Base-by-base conservation (phyloP, 2,888 invertebrate species). In the Cheilosia scutellata region DNA sequence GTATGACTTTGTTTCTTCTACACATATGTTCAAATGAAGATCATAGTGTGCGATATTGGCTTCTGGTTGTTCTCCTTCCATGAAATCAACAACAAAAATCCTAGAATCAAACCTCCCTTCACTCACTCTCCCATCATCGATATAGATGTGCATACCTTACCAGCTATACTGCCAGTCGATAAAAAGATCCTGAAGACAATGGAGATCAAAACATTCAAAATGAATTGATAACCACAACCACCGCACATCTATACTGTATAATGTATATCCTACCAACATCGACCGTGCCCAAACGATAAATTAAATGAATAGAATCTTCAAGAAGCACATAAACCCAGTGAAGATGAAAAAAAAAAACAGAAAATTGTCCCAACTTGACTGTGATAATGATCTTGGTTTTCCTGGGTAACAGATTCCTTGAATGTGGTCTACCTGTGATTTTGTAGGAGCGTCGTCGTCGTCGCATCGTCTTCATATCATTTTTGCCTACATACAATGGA, bases 381-480 rank as follows among this genome's bases (percentile, higher is more conserved):
- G 86, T 82, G 82, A 86, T 86, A 86, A 86, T 86, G 86, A 86
- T 86, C 86, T 86, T 82, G 76, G 86, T 72, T 65, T 77, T 60
- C 60, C 82, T 51, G 37, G 82, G 80, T 49, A 77, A 66, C 49
- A 78, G 82, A 83, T 77, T 86, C 76, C 80, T 82, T 86, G 86
- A 77, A 86, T 77, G 86, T 72, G 86, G 86, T 86, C 82, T 86
- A 86, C 86, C 86, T 86, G 84, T 86, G 80, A 86, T 80, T 86
- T 86, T 76, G 37, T 71, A 47, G 72, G 60, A 79, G 71, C 70
- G 55, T 87, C 86, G 29, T 74, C 49, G 37, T 77, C 66, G 27
- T 49, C 51, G 66, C 42, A 53, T 80, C 60, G 49, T 75, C 53
- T 63, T 60, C 75, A 70, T 76, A 47, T 58, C 66, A 71, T 82